Evolutionary conservation across 1,140 invertebrate species (phyloP).

Genomic region (Coptotermes formosanus): DNA sequence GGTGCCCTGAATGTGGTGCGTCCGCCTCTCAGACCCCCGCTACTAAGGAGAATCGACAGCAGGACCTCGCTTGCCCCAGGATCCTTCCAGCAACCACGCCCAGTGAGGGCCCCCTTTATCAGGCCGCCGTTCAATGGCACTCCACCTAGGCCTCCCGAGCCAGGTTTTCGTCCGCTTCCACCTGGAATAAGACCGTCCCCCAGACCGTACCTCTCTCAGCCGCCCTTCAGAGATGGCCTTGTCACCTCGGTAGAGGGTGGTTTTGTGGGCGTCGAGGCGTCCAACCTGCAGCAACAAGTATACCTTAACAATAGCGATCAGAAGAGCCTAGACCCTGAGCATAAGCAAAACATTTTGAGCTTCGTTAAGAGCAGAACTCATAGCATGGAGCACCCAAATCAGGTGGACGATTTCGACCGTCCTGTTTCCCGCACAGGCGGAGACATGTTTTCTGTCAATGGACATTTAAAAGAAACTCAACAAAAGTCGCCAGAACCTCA

Average conservation of each 20-base stretch:
- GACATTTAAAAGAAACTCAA: neutral
- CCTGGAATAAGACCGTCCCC: neutral
- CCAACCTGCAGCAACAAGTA: neutral
- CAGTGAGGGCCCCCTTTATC: constrained; percentile 43
- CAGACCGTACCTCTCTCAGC: neutral
- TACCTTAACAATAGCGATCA: neutral
- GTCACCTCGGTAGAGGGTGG: neutral
- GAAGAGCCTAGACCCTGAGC: neutral
- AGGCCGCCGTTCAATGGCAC: constrained; percentile 39
- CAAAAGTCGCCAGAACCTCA: neutral
- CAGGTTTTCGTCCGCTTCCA: neutral
- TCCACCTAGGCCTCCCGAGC: neutral
- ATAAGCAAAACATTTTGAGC: neutral
- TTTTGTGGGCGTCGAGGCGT: neutral
- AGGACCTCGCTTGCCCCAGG: constrained; percentile 45
- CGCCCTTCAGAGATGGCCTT: neutral
- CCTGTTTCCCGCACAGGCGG: neutral
- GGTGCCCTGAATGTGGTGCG: constrained; percentile 22
- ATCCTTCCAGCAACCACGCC: constrained; percentile 40
- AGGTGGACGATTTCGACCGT: neutral
- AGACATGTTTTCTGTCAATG: neutral
- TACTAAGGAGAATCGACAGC: constrained; percentile 50
- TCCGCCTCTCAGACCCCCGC: constrained; percentile 37
- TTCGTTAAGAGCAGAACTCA: neutral
- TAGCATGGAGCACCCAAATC: neutral